A percentile compares a stretch with the other conserved stretches of the same genome.
phyloP scores from a whole-genome alignment of 92 coral and sea anemone species.

The Hydrozoanthus gracilis region DNA sequence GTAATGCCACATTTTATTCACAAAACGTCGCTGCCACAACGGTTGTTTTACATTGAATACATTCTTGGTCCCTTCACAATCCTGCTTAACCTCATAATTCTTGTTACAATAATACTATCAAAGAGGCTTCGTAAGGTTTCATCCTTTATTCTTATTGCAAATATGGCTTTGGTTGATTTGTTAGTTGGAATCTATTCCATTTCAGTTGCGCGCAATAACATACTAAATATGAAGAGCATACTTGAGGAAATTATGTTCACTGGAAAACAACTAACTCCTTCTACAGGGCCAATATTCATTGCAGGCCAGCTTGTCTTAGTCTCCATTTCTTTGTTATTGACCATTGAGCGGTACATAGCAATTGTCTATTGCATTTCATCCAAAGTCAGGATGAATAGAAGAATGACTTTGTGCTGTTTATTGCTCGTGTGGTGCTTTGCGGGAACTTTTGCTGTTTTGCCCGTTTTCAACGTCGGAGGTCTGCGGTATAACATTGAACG shows the following conservation, averaged over 20 bases:
- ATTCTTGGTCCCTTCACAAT: slow-evolving; percentile 70
- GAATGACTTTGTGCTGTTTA: slow-evolving; percentile 52
- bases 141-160: slow-evolving; percentile 66
- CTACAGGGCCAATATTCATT: slow-evolving; percentile 78
- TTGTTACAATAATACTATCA: slow-evolving; percentile 50
- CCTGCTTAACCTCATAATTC: slow-evolving; percentile 55
- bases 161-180: slow-evolving; percentile 66
- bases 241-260: slow-evolving; percentile 80
- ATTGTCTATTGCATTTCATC: slow-evolving; percentile 68
- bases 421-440: slow-evolving; percentile 66
- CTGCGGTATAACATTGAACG: slow-evolving; percentile 76
- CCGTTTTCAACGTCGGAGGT: slow-evolving; percentile 79
- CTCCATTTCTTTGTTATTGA: slow-evolving; percentile 60
- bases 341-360: slow-evolving; percentile 69
- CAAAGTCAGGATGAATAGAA: slow-evolving; percentile 57
- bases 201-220: slow-evolving; percentile 71
- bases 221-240: slow-evolving; percentile 56
- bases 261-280: slow-evolving; percentile 72
- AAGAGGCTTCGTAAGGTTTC: slow-evolving; percentile 56
- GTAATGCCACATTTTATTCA: slow-evolving; percentile 71
- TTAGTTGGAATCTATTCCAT: slow-evolving; percentile 65
- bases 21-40: slow-evolving; percentile 64
- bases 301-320: slow-evolving; percentile 80
- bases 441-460: slow-evolving; percentile 62
- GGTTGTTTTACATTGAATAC: slow-evolving; percentile 66